A percentile compares a stretch with the other conserved stretches of the same genome.
These are phyloP conservation scores for Metopolophium dirhodum DNA, from an alignment of 1,140 invertebrate genomes.

Conservation along the genomic window DNA sequence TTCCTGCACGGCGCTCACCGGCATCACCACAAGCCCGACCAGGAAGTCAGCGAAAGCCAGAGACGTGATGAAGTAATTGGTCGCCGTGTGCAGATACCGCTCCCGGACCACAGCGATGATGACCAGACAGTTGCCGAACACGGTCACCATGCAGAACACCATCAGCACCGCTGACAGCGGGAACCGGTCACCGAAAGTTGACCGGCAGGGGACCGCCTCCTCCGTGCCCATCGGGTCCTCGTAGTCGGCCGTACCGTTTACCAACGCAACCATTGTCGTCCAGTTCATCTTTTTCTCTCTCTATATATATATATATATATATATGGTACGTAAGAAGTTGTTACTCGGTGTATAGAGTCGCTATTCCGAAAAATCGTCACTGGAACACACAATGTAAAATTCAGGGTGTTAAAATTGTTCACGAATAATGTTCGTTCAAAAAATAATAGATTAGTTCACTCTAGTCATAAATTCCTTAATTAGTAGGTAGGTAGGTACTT, in stretches of 20 bases:
- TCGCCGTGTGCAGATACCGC: conserved; percentile 75
- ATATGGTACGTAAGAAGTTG: neutral
- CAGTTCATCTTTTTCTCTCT: neutral
- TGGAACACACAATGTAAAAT: neutral
- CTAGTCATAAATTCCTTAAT: neutral
- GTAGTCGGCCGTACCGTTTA: neutral
- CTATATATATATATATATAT: too few species aligned
- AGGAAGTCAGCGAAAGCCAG: conserved; percentile 78
- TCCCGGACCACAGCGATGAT: conserved; percentile 75
- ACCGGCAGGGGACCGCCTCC: conserved; percentile 54
- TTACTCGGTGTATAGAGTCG: neutral
- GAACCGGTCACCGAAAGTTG: conserved; percentile 64
- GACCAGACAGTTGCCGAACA: conserved; percentile 76
- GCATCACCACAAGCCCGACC: conserved; percentile 79
- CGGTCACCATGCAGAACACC: conserved; percentile 70
- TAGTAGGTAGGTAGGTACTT: too few species aligned
- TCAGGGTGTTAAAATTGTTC: neutral
- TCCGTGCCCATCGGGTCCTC: neutral
- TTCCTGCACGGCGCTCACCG: conserved; percentile 82
- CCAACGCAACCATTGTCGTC: neutral
- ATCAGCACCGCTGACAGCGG: conserved; percentile 67
- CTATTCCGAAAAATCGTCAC: neutral
- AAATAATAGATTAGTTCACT: neutral
- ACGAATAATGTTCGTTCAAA: neutral
- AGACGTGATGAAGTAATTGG: conserved; percentile 81